Percentiles rank a stretch among this genome's conserved stretches.
phyloP scores from a whole-genome alignment of 2,113 vertebrate genomes.

The Ctenodactylus gundi region DNA sequence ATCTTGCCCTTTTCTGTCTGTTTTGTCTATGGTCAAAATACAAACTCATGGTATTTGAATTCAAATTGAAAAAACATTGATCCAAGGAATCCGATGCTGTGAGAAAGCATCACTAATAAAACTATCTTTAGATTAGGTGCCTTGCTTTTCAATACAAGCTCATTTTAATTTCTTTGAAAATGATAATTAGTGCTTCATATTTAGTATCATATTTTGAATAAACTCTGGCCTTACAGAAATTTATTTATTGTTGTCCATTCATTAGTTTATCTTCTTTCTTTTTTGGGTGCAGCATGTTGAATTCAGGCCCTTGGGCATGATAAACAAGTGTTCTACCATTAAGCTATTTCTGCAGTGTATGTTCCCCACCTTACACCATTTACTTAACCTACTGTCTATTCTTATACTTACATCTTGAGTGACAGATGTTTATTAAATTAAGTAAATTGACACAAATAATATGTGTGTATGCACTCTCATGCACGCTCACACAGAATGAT shows the following conservation, averaged over 20 bases:
- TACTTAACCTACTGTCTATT: neutral
- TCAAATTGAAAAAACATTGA: neutral
- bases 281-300: neutral
- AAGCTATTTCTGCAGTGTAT: neutral
- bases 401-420: neutral
- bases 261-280: neutral
- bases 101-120: neutral
- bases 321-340: too few relatives aligned
- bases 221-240: neutral
- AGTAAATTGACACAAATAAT: neutral
- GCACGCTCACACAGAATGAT: neutral
- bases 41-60: neutral
- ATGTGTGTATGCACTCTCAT: neutral
- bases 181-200: neutral
- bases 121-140: neutral
- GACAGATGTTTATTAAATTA: neutral
- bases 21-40: constrained; percentile 1
- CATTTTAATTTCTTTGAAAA: neutral
- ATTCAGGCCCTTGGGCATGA: neutral
- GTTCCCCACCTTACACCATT: neutral
- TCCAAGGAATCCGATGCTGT: neutral
- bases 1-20: neutral
- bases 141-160: neutral
- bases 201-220: neutral
- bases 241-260: neutral